phyloP scores from a whole-genome alignment of 2,113 vertebrate species.

The Merops nubicus region DNA sequence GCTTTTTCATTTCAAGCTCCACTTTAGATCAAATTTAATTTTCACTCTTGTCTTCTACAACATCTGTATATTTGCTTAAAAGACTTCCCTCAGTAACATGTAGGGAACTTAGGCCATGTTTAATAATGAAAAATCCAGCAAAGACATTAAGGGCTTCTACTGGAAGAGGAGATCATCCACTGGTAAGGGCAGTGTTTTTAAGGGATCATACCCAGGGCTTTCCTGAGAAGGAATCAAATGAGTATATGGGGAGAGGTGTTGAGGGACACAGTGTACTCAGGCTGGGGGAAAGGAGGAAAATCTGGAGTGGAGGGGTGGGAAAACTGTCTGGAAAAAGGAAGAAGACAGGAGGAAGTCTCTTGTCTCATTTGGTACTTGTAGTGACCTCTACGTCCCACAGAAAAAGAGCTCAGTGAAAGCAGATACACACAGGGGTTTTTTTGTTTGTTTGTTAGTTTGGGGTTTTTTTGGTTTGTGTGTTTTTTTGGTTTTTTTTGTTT shows the following conservation, averaged over 20 bases:
- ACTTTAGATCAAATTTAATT: neutral
- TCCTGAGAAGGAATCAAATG: neutral
- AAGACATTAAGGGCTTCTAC: neutral
- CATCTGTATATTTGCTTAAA: neutral
- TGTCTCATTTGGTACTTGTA: too few species aligned
- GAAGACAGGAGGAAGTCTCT: too few species aligned
- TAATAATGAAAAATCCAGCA: neutral
- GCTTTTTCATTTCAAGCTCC: neutral
- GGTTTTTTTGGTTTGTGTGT: too few species aligned
- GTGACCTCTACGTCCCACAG: too few species aligned
- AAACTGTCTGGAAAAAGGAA: neutral
- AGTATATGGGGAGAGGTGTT: neutral
- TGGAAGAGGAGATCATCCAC: neutral
- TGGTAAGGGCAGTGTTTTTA: neutral
- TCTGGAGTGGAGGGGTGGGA: too few species aligned
- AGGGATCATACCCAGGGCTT: neutral
- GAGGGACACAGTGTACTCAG: neutral
- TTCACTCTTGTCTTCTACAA: neutral
- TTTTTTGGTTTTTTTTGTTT: too few species aligned
- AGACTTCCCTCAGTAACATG: neutral
- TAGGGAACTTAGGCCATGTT: neutral
- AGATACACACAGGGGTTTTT: neutral
- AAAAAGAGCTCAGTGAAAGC: neutral
- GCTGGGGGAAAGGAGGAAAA: neutral
- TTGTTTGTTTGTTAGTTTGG: too few species aligned